A percentile compares a stretch with the other conserved stretches of the same genome.
Evolutionary conservation across 2,888 invertebrate species (phyloP).

Genomic region (Rutpela maculata): DNA sequence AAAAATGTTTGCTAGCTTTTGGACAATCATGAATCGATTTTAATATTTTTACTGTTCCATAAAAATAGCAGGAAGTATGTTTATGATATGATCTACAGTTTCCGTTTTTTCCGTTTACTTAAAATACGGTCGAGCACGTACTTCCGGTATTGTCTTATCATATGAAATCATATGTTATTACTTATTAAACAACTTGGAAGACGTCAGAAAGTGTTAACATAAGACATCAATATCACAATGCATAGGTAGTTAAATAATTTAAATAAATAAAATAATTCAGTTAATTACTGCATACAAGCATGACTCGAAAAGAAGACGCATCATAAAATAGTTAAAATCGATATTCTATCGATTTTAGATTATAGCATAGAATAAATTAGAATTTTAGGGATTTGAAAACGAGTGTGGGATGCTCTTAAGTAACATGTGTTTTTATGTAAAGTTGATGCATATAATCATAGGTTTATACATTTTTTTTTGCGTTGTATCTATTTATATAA

Average conservation of each 20-base stretch:
- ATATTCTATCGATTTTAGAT: not conserved
- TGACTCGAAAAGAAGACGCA: too few relatives aligned
- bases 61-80: not conserved
- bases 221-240: too few relatives aligned
- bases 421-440: not conserved
- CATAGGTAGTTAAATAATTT: too few relatives aligned
- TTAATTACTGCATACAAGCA: not conserved
- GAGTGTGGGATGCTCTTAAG: not conserved
- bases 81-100: not conserved
- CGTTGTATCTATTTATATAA: too few relatives aligned
- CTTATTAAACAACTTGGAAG: not conserved
- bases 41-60: constrained; percentile 1
- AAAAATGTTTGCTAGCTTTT: too few relatives aligned
- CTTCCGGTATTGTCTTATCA: constrained; percentile 22
- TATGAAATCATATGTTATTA: not conserved
- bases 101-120: constrained; percentile 13
- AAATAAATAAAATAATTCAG: not conserved
- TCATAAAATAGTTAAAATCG: not conserved
- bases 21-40: not conserved
- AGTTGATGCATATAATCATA: not conserved
- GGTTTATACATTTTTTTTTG: too few relatives aligned
- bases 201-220: too few relatives aligned
- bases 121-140: constrained; percentile 5
- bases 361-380: not conserved
- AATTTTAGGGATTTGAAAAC: not conserved